Conservation (phyloP, 2,888 invertebrate species). For the Mycalesis mineus region DNA sequence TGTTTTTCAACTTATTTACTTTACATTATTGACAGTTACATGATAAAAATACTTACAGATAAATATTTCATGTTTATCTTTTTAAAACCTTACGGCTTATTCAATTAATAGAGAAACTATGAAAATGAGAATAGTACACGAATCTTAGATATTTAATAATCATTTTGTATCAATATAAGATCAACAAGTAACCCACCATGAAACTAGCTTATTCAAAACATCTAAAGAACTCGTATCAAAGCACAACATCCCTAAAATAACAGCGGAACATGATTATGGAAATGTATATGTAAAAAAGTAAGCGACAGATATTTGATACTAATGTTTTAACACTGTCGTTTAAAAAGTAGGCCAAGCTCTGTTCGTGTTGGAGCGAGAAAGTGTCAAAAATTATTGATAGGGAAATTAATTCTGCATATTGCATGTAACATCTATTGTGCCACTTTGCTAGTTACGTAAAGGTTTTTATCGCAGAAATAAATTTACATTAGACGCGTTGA, state of each 20-base stretch:
- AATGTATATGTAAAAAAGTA: background rate
- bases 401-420: slow-evolving; percentile 26
- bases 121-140: no score
- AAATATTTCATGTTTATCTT: no score
- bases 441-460: slow-evolving; percentile 47
- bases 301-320: background rate
- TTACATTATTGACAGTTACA: slow-evolving; percentile 46
- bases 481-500: slow-evolving; percentile 40
- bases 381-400: slow-evolving; percentile 19
- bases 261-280: no score
- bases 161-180: no score
- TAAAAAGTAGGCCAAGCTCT: slow-evolving; percentile 6
- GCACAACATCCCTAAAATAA: no score
- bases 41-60: no score
- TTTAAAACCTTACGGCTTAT: no score
- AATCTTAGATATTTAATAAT: no score
- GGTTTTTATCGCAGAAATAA: slow-evolving; percentile 39
- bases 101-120: no score
- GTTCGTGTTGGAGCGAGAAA: slow-evolving; percentile 24
- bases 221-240: no score
- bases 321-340: background rate
- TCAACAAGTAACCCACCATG: no score
- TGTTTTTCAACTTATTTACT: slow-evolving; percentile 42
- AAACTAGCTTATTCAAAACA: no score
- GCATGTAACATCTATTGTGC: slow-evolving; percentile 42